These are phyloP conservation scores for Pseudois nayaur DNA, from an alignment of 2,113 vertebrate genomes.

Conservation along the genomic window DNA sequence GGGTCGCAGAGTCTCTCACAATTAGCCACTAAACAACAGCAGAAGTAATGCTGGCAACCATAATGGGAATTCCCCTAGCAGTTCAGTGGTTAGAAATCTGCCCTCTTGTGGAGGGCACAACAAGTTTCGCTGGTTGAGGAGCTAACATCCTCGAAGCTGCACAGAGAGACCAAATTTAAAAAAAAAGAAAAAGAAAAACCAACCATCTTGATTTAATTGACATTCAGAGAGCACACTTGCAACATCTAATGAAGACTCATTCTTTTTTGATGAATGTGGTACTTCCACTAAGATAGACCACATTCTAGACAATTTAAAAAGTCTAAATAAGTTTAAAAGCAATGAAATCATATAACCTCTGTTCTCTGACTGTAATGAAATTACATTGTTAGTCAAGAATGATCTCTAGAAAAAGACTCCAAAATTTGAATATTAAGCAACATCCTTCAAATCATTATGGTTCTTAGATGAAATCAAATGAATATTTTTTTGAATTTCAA, in stretches of 20 bases:
- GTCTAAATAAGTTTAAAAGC: neutral
- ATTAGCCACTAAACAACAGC: neutral
- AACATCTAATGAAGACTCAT: neutral
- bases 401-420: neutral
- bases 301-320: neutral
- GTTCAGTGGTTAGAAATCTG: neutral
- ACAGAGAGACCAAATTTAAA: neutral
- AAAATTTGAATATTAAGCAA: neutral
- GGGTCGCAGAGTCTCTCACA: neutral
- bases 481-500: neutral
- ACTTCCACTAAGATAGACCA: neutral
- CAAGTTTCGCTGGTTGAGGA: neutral
- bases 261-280: neutral
- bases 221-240: neutral
- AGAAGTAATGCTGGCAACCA: accelerated
- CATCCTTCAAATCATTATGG: neutral
- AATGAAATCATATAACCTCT: neutral
- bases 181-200: neutral
- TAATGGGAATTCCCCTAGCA: neutral
- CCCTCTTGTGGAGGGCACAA: neutral
- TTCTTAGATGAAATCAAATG: neutral
- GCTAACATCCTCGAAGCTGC: neutral
- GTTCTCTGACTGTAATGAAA: neutral
- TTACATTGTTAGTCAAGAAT: neutral
- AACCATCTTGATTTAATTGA: neutral